These are phyloP conservation scores for Siniperca chuatsi DNA, from an alignment of 2,113 vertebrate genomes.

Conservation along the genomic window DNA sequence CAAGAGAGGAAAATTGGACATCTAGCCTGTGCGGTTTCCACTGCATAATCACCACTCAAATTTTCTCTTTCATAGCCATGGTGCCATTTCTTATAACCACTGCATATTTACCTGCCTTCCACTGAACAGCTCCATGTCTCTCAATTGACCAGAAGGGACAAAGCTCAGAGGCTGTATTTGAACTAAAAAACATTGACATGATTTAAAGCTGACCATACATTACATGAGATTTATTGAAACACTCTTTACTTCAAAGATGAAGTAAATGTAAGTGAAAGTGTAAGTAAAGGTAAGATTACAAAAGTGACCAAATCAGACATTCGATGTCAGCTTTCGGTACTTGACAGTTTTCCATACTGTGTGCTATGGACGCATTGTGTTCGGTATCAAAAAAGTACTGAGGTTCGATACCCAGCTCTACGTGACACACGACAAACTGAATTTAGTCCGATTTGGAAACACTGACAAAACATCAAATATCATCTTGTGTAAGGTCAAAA, in stretches of 20 bases:
- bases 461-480: not conserved
- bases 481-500: not conserved
- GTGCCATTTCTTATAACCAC: not conserved
- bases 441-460: not conserved
- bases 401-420: not conserved
- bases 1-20: slow-evolving; percentile 16
- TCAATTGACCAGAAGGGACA: not conserved
- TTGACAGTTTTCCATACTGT: too few species aligned
- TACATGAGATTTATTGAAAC: slow-evolving; percentile 2
- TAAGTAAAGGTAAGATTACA: too few species aligned
- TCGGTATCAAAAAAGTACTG: not conserved
- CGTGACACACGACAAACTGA: not conserved
- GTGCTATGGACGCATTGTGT: too few species aligned
- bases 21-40: slow-evolving; percentile 15
- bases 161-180: not conserved
- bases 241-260: not conserved
- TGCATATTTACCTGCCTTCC: slow-evolving; percentile 28
- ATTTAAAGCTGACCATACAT: not conserved
- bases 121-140: not conserved
- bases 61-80: slow-evolving; percentile 17
- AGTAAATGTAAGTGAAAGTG: too few species aligned
- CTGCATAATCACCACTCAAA: not conserved
- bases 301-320: too few species aligned
- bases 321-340: too few species aligned
- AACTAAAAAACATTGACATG: slow-evolving; percentile 26